Conservation (phyloP, 2,797 vertebrate genomes). For the Muscicapa striata region DNA sequence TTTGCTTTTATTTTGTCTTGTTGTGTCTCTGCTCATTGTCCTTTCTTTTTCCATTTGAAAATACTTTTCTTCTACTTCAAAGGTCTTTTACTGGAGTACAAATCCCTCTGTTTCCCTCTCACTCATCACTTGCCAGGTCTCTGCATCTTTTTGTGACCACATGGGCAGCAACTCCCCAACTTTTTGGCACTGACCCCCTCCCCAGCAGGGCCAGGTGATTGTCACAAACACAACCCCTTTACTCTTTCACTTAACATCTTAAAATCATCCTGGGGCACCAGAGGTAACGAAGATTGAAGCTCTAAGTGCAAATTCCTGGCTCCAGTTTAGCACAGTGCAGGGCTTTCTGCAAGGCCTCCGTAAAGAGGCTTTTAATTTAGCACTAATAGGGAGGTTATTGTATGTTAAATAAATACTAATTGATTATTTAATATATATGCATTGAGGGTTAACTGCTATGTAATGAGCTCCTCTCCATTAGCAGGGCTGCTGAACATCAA, state of each 20-base stretch:
- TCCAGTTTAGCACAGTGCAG: slow-evolving; percentile 1
- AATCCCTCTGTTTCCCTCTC: neutral
- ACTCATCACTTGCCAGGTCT: neutral
- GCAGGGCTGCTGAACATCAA: slow-evolving; percentile 55
- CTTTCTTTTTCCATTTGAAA: neutral
- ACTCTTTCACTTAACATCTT: neutral
- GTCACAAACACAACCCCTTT: neutral
- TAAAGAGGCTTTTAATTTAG: slow-evolving; percentile 62
- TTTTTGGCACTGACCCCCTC: neutral
- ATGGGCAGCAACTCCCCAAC: neutral
- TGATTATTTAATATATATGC: slow-evolving; percentile 74
- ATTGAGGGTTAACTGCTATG: slow-evolving; percentile 67
- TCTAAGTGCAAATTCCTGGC: neutral
- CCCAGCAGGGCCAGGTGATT: neutral
- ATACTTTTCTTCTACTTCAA: neutral
- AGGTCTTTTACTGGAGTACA: neutral
- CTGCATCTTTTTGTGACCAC: neutral
- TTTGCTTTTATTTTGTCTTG: neutral
- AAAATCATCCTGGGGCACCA: neutral
- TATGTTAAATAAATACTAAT: slow-evolving; percentile 77
- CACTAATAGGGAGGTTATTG: slow-evolving; percentile 65
- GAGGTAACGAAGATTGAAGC: neutral
- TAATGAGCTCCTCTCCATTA: slow-evolving; percentile 69
- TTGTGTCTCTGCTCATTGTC: neutral
- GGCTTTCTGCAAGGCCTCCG: neutral